Conservation (phyloP, 2,113 vertebrate genomes). For the Xiphophorus hellerii region DNA sequence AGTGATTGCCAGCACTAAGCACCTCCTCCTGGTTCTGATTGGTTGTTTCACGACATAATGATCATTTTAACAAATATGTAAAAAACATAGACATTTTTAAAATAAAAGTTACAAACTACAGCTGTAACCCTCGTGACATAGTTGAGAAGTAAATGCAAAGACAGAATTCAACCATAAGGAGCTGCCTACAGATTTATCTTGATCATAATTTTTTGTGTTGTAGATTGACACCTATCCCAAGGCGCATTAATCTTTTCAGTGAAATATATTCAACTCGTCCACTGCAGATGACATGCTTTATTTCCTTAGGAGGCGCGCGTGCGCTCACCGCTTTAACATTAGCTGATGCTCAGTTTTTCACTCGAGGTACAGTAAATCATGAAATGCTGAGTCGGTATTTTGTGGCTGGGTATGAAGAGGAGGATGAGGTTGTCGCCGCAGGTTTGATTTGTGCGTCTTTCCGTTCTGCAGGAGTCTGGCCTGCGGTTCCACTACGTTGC, state of each 20-base stretch:
- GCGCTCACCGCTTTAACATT: background rate
- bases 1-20: no score
- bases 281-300: no score
- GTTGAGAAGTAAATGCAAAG: background rate
- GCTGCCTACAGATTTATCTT: background rate
- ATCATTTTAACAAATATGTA: no score
- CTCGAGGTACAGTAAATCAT: background rate
- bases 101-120: no score
- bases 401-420: background rate
- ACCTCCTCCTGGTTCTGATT: no score
- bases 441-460: slow-evolving; percentile 18
- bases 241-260: no score
- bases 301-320: no score
- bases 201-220: no score
- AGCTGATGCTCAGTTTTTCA: background rate
- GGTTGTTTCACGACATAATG: no score
- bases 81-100: no score
- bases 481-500: slow-evolving; percentile 97
- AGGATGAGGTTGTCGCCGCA: background rate
- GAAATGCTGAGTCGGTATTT: background rate
- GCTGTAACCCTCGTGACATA: background rate
- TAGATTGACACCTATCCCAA: no score
- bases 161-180: background rate
- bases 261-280: no score
- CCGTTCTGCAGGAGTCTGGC: slow-evolving; percentile 88